Evolutionary conservation across 2,888 invertebrate species (phyloP).

Genomic region (Protophormia terraenovae): DNA sequence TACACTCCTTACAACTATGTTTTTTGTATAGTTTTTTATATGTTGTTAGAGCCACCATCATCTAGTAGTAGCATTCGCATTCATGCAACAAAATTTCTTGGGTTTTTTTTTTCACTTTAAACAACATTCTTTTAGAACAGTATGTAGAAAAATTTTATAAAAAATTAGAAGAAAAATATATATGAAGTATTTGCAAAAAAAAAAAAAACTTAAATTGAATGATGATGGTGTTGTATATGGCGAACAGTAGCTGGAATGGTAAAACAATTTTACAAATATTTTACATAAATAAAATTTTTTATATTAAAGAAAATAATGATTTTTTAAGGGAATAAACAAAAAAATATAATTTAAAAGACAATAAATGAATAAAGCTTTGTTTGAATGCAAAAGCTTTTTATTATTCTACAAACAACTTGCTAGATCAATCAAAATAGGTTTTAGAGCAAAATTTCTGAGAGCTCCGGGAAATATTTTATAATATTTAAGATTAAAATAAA

Average conservation of each 20-base stretch:
- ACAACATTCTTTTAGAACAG: slow-evolving; percentile 44
- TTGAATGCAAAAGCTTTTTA: not conserved
- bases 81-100: slow-evolving; percentile 26
- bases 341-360: not conserved
- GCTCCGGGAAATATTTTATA: too few species aligned
- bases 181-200: not conserved
- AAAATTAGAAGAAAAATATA: slow-evolving; percentile 14
- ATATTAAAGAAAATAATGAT: not conserved
- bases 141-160: slow-evolving; percentile 10
- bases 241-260: slow-evolving; percentile 41
- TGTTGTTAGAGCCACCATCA: slow-evolving; percentile 4
- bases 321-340: not conserved
- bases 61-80: slow-evolving; percentile 37
- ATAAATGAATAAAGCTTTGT: not conserved
- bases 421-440: too few species aligned
- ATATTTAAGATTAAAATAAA: too few species aligned
- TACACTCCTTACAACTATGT: slow-evolving; percentile 17
- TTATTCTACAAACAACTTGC: too few species aligned
- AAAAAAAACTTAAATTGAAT: not conserved
- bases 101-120: slow-evolving; percentile 17
- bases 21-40: slow-evolving; percentile 9
- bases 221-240: not conserved
- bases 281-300: slow-evolving; percentile 29
- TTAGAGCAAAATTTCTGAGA: too few species aligned
- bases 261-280: slow-evolving; percentile 48